phyloP scores from a whole-genome alignment of 2,888 invertebrate species.

The Cordylochernes scorpioides region DNA sequence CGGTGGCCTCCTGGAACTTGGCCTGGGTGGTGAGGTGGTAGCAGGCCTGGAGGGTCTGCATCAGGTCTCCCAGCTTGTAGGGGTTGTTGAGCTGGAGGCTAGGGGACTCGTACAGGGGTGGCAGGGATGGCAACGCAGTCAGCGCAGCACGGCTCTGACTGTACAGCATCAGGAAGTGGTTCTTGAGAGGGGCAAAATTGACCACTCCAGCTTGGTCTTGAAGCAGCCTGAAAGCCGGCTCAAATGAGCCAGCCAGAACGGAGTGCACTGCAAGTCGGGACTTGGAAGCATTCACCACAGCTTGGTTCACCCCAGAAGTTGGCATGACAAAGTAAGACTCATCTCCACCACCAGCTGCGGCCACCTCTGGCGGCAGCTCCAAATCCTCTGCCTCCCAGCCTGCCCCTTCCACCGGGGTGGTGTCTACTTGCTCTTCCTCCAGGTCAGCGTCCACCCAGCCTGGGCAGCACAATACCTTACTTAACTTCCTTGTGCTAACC shows the following conservation, averaged over 20 bases:
- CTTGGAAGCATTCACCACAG: conserved; percentile 59
- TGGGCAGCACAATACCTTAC: no score
- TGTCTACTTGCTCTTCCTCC: conserved; percentile 28
- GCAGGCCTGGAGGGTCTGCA: conserved; percentile 50
- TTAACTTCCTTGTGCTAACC: no score
- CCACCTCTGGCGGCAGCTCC: conserved; percentile 59
- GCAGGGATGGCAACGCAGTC: conserved; percentile 45
- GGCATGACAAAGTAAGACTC: conserved; percentile 63
- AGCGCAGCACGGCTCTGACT: conserved; percentile 45
- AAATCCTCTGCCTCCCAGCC: conserved; percentile 97
- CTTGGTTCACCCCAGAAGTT: conserved; percentile 36
- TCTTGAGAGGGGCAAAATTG: conserved; percentile 52
- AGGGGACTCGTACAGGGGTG: conserved; percentile 50
- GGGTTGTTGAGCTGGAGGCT: conserved; percentile 74
- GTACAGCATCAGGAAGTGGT: conserved; percentile 47
- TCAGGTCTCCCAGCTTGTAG: conserved; percentile 51
- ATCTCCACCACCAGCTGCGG: conserved; percentile 24
- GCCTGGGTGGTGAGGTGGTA: conserved; percentile 86
- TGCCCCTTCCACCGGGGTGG: no score
- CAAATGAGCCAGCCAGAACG: conserved; percentile 72
- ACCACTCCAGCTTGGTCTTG: conserved; percentile 53
- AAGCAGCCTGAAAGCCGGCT: conserved; percentile 51
- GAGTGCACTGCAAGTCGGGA: conserved; percentile 76
- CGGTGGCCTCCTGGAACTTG: conserved; percentile 75
- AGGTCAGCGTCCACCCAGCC: conserved; percentile 30